Evolutionary conservation across 2,888 invertebrate genomes (phyloP).

Genomic region (Lobophora halterata): DNA sequence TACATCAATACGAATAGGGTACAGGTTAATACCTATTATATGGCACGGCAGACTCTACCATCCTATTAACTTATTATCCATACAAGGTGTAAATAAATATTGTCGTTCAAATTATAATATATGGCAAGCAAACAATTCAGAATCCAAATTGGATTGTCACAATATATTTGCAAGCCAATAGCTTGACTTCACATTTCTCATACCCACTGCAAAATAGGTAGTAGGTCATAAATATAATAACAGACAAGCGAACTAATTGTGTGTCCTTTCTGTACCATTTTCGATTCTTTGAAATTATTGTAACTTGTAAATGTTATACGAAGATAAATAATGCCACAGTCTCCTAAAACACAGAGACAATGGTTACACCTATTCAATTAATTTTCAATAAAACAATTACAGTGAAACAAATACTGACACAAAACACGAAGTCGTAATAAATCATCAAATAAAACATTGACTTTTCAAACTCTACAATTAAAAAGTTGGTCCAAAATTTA

Average conservation of each 20-base stretch:
- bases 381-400: too few species aligned
- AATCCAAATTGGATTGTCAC: slow-evolving; percentile 31
- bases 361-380: too few species aligned
- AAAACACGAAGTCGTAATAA: slow-evolving; percentile 13
- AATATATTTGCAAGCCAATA: slow-evolving; percentile 39
- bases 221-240: slow-evolving; percentile 55
- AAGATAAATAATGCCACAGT: too few species aligned
- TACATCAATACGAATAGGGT: too few species aligned
- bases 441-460: slow-evolving; percentile 22
- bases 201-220: slow-evolving; percentile 45
- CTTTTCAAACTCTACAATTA: slow-evolving; percentile 30
- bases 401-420: background rate
- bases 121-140: background rate
- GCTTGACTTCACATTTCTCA: too few species aligned
- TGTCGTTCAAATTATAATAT: slow-evolving; percentile 9
- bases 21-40: too few species aligned
- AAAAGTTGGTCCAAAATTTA: slow-evolving; percentile 33
- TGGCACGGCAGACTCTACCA: too few species aligned
- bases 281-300: slow-evolving; percentile 13
- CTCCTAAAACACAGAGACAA: too few species aligned
- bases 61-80: too few species aligned
- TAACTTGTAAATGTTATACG: too few species aligned
- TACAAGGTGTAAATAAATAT: too few species aligned
- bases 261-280: slow-evolving; percentile 13
- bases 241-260: slow-evolving; percentile 58